phyloP scores from a whole-genome alignment of 2,797 vertebrate genomes.

The Nothura maculosa region DNA sequence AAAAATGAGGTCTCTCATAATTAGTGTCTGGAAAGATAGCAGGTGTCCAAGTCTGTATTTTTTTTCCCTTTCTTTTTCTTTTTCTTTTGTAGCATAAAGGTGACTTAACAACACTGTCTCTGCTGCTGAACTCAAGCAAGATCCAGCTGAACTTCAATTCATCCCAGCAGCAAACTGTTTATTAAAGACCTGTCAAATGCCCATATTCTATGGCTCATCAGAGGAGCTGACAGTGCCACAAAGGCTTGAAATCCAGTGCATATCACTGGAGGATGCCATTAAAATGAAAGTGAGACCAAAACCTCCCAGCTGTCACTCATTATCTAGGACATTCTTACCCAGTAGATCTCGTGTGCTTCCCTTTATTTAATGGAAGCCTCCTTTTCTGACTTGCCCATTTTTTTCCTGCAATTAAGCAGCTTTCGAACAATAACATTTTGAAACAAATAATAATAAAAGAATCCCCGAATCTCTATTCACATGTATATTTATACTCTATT shows the following conservation, averaged over 20 bases:
- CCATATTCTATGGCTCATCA: conserved; percentile 53
- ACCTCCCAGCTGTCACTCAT: conserved; percentile 59
- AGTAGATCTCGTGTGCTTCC: conserved; percentile 21
- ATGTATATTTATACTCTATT: neutral
- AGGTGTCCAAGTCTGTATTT: conserved; percentile 17
- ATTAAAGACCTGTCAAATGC: conserved; percentile 72
- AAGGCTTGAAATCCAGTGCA: conserved; percentile 65
- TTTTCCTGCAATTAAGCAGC: conserved; percentile 14
- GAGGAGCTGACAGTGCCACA: conserved; percentile 52
- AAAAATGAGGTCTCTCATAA: conserved; percentile 47
- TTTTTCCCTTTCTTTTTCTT: neutral
- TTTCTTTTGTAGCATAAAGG: conserved; percentile 36
- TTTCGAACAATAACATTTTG: neutral
- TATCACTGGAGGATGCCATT: conserved; percentile 68
- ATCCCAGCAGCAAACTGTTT: conserved; percentile 67
- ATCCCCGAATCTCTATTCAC: neutral
- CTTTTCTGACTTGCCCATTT: conserved; percentile 1
- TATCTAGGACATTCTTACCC: conserved; percentile 69
- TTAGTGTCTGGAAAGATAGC: conserved; percentile 50
- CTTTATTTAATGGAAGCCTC: conserved; percentile 18
- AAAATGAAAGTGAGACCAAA: conserved; percentile 72
- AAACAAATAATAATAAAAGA: neutral
- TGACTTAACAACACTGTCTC: conserved; percentile 37
- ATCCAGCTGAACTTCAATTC: conserved; percentile 63
- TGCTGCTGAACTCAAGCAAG: conserved; percentile 47